Evolutionary conservation across 2,888 invertebrate genomes (phyloP), one percentile per base, ranked within the genome.

Genomic region (Agrochola macilenta): DNA sequence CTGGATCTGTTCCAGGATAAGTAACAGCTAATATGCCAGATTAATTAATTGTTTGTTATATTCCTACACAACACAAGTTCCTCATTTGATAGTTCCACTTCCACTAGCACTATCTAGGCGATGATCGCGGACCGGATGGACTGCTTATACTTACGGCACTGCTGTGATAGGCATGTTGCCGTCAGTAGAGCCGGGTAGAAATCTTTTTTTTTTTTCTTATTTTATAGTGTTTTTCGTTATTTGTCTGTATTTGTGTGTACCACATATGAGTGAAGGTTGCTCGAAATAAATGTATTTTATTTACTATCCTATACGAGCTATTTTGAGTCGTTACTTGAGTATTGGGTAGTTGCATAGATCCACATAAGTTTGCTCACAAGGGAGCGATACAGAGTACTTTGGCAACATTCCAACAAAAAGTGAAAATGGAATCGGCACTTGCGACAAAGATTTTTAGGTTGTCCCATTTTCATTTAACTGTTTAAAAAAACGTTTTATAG

Each of bases 331-430:
- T 39, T 11, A 49, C 39, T 71, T 71, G 9, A 64, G 49, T 52
- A 43, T 68, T 20, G 23, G 17, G 35, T 52, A 14, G 30, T 58
- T 54, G 65, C 60, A 35, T 63, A 60, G 17, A n/a, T 69, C 68
- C 61, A 57, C 23, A 71, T 35, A 72, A 65, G 54, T 65, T 35
- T 7, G 49, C 26, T 76, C 30, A 69, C 17, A 52, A 77, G 52
- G 46, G 26, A 82, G 26, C 60, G 70, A 69, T 52, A 77, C 68
- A 52, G 23, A 69, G 57, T 58, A 66, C 72, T 86, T 72, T 86
- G 86, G 84, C 82, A 65, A 46, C 23, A 58, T 63, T 69, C 84
- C 87, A 82, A 76, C 39, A 76, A 76, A 83, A 61, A 72, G 49
- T 77, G 54, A 70, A 69, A 74, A 71, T 64, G 35, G 57, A 84